These are phyloP conservation scores for Boloria selene DNA, from an alignment of 2,888 invertebrate genomes.

Conservation along the genomic window DNA sequence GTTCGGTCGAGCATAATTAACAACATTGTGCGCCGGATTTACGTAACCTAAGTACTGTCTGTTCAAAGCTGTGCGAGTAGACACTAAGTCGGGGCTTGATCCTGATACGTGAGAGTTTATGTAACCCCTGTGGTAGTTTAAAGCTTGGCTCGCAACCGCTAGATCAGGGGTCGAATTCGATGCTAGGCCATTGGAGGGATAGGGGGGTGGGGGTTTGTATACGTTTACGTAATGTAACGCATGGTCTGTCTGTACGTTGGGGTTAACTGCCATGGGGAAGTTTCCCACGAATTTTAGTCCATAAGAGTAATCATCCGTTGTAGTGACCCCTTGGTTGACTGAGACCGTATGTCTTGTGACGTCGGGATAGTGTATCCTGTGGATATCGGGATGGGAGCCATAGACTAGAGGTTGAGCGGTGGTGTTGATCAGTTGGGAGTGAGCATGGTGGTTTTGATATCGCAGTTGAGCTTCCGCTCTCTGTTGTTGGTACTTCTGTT, in stretches of 20 bases:
- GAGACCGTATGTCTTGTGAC: slow-evolving; percentile 81
- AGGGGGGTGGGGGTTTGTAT: slow-evolving; percentile 93
- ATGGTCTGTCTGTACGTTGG: slow-evolving; percentile 68
- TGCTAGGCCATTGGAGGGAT: slow-evolving; percentile 88
- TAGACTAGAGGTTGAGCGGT: slow-evolving; percentile 73
- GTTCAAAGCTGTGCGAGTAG: slow-evolving; percentile 85
- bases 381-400: slow-evolving; percentile 90
- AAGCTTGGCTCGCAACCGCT: slow-evolving; percentile 86
- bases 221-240: slow-evolving; percentile 84
- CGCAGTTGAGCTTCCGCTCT: slow-evolving; percentile 66
- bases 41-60: slow-evolving; percentile 71
- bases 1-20: slow-evolving; percentile 59
- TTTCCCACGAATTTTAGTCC: slow-evolving; percentile 63
- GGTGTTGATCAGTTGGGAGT: slow-evolving; percentile 51
- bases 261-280: slow-evolving; percentile 71
- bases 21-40: slow-evolving; percentile 58
- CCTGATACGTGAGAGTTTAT: slow-evolving; percentile 85
- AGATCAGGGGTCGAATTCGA: slow-evolving; percentile 93
- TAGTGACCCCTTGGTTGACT: slow-evolving; percentile 52
- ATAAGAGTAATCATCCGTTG: slow-evolving; percentile 65
- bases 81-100: slow-evolving; percentile 90
- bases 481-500: slow-evolving; percentile 88
- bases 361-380: slow-evolving; percentile 85
- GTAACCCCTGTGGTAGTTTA: slow-evolving; percentile 72
- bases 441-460: slow-evolving; percentile 65